These are phyloP conservation scores for Chauna torquata DNA, from an alignment of 2,113 vertebrate genomes.

Conservation along the genomic window DNA sequence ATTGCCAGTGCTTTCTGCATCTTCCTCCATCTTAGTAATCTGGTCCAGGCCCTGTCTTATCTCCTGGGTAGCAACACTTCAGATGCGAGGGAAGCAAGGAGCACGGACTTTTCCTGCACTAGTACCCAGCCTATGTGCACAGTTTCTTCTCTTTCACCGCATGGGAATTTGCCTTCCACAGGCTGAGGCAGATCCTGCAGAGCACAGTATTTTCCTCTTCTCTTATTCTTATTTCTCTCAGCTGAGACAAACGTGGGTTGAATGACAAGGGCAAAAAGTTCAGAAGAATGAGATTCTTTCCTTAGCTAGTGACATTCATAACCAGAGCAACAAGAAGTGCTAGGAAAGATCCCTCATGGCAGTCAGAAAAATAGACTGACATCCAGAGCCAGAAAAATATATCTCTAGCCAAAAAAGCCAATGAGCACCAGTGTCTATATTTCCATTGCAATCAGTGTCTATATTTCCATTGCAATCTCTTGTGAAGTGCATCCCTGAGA, in stretches of 20 bases:
- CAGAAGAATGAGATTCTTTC: neutral
- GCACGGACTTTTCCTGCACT: neutral
- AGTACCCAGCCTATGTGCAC: accelerated
- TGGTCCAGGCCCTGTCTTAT: accelerated
- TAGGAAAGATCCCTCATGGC: neutral
- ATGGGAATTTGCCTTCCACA: neutral
- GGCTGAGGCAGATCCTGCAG: neutral
- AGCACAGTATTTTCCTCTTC: neutral
- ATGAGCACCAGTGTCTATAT: neutral
- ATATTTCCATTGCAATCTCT: neutral
- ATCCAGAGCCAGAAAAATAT: neutral
- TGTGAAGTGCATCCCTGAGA: neutral
- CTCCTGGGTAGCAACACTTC: neutral
- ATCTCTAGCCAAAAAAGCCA: neutral
- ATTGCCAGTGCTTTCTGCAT: neutral
- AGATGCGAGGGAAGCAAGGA: neutral
- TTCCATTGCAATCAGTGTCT: neutral
- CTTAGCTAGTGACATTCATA: neutral
- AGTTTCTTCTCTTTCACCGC: neutral
- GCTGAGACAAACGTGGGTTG: neutral
- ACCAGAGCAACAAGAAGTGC: neutral
- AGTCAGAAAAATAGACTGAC: neutral
- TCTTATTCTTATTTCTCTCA: neutral
- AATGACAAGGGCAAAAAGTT: neutral
- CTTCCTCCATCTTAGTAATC: neutral